Evolutionary conservation across 2,888 invertebrate species (phyloP).

Genomic region (Lasioglossum lativentre): DNA sequence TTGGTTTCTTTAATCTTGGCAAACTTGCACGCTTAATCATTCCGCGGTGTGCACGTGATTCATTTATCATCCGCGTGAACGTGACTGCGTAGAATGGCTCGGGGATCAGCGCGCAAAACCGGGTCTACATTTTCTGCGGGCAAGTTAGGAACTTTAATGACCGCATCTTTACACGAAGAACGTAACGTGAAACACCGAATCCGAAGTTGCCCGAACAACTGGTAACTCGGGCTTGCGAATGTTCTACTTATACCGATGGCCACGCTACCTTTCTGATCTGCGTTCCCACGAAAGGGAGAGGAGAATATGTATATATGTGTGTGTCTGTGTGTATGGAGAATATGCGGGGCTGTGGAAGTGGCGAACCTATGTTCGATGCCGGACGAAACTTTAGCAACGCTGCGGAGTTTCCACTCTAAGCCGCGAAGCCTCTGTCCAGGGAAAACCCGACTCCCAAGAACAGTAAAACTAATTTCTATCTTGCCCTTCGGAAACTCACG

Average conservation of each 20-base stretch:
- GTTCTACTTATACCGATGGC: conserved; percentile 4
- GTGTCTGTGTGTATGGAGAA: background rate
- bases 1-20: conserved; percentile 2
- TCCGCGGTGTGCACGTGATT: conserved; percentile 4
- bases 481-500: background rate
- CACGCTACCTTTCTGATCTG: conserved; percentile 2
- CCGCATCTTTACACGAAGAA: conserved; percentile 14
- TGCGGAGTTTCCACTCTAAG: conserved; percentile 10
- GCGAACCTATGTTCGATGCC: conserved; percentile 14
- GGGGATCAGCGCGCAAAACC: background rate
- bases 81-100: conserved; percentile 2
- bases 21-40: background rate
- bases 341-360: background rate
- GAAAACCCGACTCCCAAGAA: conserved; percentile 16
- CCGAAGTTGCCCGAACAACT: background rate
- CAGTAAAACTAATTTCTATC: conserved; percentile 27
- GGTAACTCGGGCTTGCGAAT: background rate
- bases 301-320: background rate
- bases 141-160: background rate
- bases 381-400: conserved; percentile 19
- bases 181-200: conserved; percentile 7
- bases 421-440: conserved; percentile 26
- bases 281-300: background rate
- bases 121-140: background rate
- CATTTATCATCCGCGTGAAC: conserved; percentile 4